Conservation (phyloP, 2,797 vertebrate genomes). For the Allobates femoralis region DNA sequence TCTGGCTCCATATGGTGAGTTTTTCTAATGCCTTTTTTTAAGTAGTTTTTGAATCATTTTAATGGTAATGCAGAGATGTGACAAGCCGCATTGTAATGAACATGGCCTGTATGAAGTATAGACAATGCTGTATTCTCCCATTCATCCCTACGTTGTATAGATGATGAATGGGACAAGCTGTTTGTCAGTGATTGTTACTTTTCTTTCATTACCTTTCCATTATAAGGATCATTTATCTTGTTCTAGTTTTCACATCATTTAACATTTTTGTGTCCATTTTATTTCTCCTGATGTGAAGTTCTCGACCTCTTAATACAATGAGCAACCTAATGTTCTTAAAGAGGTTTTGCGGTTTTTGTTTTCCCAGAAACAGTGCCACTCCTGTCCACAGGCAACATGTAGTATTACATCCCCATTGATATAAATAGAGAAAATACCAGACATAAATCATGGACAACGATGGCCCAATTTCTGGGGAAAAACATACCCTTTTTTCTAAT, state of each 20-base stretch:
- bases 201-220: background rate
- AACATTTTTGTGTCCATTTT: background rate
- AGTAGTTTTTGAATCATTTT: too few relatives aligned
- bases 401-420: background rate
- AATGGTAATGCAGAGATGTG: background rate
- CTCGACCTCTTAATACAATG: background rate
- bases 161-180: background rate
- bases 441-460: background rate
- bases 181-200: conserved; percentile 2
- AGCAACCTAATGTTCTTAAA: background rate
- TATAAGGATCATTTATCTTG: background rate
- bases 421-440: background rate
- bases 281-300: background rate
- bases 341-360: background rate
- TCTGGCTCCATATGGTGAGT: too few relatives aligned
- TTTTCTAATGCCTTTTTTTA: too few relatives aligned
- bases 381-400: background rate
- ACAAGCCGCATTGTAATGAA: background rate
- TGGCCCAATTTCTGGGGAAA: too few relatives aligned
- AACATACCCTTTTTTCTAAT: background rate
- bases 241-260: background rate
- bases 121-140: background rate
- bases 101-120: background rate
- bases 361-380: background rate
- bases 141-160: background rate